Evolutionary conservation across 2,888 invertebrate species (phyloP).

Genomic region (Ennomos erosarius): DNA sequence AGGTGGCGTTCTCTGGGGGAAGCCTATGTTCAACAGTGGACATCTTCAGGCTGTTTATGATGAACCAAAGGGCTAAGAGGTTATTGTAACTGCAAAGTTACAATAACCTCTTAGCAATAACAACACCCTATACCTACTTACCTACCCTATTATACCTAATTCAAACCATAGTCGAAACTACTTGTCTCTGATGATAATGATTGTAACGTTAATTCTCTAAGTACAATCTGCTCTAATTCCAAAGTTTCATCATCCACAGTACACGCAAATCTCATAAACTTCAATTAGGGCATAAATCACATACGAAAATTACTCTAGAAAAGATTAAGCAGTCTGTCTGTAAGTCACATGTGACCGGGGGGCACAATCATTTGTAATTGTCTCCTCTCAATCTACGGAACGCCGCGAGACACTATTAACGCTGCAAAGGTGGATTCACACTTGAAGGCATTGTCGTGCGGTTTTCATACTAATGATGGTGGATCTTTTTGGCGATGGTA

Average conservation of each 20-base stretch:
- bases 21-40: too few relatives aligned
- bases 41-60: too few relatives aligned
- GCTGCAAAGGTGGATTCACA: conserved; percentile 55
- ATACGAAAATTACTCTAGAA: conserved; percentile 30
- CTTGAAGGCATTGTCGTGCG: conserved; percentile 34
- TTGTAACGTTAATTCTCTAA: too few relatives aligned
- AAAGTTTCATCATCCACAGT: conserved; percentile 39
- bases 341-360: conserved; percentile 60
- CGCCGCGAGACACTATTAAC: conserved; percentile 74
- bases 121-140: too few relatives aligned
- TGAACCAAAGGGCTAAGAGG: too few relatives aligned
- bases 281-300: conserved; percentile 64
- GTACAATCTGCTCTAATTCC: conserved; percentile 15
- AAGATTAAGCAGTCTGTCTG: conserved; percentile 15
- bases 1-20: too few relatives aligned
- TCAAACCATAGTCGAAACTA: too few relatives aligned
- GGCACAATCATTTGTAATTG: conserved; percentile 77
- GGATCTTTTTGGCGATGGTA: too few relatives aligned
- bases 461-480: conserved; percentile 1
- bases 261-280: conserved; percentile 55
- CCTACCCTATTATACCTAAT: too few relatives aligned
- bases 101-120: too few relatives aligned
- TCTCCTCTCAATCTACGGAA: conserved; percentile 59
- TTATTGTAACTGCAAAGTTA: too few relatives aligned
- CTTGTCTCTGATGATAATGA: too few relatives aligned